phyloP scores from a whole-genome alignment of 1,140 invertebrate species.

The Dendrolimus punctatus region DNA sequence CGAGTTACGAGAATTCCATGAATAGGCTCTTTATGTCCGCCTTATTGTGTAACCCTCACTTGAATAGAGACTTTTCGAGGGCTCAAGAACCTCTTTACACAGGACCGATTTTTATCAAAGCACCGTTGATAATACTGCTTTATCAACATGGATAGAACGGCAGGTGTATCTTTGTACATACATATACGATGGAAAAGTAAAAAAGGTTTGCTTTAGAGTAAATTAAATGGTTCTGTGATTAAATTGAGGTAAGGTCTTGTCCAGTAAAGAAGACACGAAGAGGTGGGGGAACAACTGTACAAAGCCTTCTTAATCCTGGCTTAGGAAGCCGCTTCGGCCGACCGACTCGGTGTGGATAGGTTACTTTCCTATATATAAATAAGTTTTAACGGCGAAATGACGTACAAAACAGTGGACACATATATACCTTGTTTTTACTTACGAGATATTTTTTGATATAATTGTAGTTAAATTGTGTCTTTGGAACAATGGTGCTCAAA shows the following conservation, averaged over 20 bases:
- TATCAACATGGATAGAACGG: not conserved
- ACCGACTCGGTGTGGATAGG: constrained; percentile 11
- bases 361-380: constrained; percentile 13
- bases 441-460: no score
- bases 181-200: no score
- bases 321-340: constrained; percentile 23
- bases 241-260: constrained; percentile 18
- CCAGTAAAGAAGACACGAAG: constrained; percentile 16
- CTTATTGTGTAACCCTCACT: constrained; percentile 19
- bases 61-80: constrained; percentile 20
- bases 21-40: constrained; percentile 25
- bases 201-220: no score
- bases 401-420: not conserved
- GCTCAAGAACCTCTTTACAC: constrained; percentile 13
- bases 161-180: no score
- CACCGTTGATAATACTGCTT: not conserved
- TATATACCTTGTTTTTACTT: no score
- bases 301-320: constrained; percentile 24
- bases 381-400: constrained; percentile 4
- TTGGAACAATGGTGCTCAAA: no score
- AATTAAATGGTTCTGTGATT: constrained; percentile 4
- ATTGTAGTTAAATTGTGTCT: no score
- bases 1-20: constrained; percentile 23
- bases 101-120: constrained; percentile 15
- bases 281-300: constrained; percentile 11